A percentile compares a stretch with the other conserved stretches of the same genome.
These are phyloP conservation scores for Gymnocypris eckloni DNA, from an alignment of 2,797 vertebrate genomes.

Conservation along the genomic window DNA sequence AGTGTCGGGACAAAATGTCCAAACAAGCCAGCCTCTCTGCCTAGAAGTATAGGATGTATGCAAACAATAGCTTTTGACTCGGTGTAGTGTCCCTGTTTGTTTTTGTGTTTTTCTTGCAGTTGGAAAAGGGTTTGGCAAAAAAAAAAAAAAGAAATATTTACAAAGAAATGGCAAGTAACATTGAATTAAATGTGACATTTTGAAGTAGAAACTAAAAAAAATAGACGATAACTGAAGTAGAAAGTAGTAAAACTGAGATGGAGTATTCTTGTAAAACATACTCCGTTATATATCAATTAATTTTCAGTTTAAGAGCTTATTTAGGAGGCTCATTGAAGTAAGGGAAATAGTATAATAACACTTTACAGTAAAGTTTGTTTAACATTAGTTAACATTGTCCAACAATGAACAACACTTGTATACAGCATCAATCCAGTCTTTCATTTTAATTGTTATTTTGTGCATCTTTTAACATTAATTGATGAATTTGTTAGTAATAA, in stretches of 20 bases:
- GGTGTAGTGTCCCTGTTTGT: slow-evolving; percentile 76
- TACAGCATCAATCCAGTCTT: not conserved
- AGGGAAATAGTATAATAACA: not conserved
- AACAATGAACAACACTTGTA: not conserved
- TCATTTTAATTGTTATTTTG: not conserved
- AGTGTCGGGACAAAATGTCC: slow-evolving; percentile 79
- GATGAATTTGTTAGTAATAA: not conserved
- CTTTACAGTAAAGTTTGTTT: no score
- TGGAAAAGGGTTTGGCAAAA: slow-evolving; percentile 65
- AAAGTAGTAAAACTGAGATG: no score
- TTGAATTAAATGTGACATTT: not conserved
- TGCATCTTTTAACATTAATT: not conserved
- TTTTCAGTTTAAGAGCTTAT: not conserved
- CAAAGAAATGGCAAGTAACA: not conserved
- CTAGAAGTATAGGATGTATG: slow-evolving; percentile 69
- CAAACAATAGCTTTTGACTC: slow-evolving; percentile 83
- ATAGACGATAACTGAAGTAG: no score
- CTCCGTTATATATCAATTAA: not conserved
- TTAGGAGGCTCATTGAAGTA: no score
- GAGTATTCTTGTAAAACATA: not conserved
- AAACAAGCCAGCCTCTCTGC: slow-evolving; percentile 79
- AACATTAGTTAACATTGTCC: not conserved
- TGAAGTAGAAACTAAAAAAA: not conserved
- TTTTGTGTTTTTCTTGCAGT: slow-evolving; percentile 66
- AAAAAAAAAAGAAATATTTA: not conserved